These are phyloP conservation scores for Protobothrops mucrosquamatus DNA, from an alignment of 2,113 vertebrate genomes.

Conservation along the genomic window DNA sequence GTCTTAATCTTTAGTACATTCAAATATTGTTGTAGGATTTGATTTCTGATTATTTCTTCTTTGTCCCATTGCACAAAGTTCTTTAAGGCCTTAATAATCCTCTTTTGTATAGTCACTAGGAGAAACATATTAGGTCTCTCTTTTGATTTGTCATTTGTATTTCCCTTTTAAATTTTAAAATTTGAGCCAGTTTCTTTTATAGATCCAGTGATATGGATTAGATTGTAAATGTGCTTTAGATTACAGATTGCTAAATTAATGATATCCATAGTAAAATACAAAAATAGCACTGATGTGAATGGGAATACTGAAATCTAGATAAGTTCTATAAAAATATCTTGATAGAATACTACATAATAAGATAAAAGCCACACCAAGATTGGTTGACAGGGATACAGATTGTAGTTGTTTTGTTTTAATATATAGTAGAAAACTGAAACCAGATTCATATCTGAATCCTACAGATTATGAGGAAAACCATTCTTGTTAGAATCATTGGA, in stretches of 20 bases:
- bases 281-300: neutral
- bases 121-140: neutral
- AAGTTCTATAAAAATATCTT: conserved; percentile 23
- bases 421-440: conserved; percentile 30
- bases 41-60: neutral
- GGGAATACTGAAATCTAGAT: conserved; percentile 12
- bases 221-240: neutral
- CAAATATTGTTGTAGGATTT: neutral
- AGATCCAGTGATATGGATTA: neutral
- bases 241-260: neutral
- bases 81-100: neutral
- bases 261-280: neutral
- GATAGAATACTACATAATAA: neutral
- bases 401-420: conserved; percentile 16
- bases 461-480: conserved; percentile 47
- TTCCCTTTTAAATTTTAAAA: neutral
- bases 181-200: neutral
- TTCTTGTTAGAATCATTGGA: conserved; percentile 8
- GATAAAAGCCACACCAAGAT: neutral
- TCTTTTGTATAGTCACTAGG: neutral
- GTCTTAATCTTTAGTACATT: neutral
- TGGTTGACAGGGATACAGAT: neutral
- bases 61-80: neutral
- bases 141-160: neutral
- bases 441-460: conserved; percentile 48